Percentiles rank a stretch among this genome's conserved stretches.
These are phyloP conservation scores for Cerastis rubricosa DNA, from an alignment of 2,888 invertebrate species.

Conservation along the genomic window DNA sequence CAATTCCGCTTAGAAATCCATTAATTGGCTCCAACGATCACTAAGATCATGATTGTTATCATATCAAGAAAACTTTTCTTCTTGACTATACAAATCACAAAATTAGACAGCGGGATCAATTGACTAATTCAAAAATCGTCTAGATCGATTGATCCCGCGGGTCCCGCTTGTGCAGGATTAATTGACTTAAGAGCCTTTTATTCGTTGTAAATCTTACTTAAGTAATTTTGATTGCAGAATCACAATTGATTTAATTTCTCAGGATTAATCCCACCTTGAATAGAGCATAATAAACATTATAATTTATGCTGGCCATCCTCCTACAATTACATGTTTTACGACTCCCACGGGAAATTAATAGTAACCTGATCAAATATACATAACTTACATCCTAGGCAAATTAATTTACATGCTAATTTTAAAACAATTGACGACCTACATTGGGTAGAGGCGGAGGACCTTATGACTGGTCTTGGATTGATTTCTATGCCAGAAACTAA, in stretches of 20 bases:
- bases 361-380: slow-evolving; percentile 17
- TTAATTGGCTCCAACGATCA: too few species aligned
- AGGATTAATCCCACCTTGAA: neutral
- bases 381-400: slow-evolving; percentile 32
- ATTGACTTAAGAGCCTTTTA: too few species aligned
- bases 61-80: too few species aligned
- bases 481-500: neutral
- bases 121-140: too few species aligned
- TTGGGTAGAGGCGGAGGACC: slow-evolving; percentile 15
- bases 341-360: slow-evolving; percentile 42
- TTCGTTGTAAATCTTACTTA: neutral
- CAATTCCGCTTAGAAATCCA: neutral
- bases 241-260: neutral
- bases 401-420: slow-evolving; percentile 43
- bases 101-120: too few species aligned
- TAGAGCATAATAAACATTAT: slow-evolving; percentile 6
- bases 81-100: too few species aligned
- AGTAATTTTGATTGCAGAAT: neutral
- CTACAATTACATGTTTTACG: slow-evolving; percentile 19
- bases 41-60: too few species aligned
- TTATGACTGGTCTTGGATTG: neutral
- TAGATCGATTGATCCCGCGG: too few species aligned
- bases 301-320: slow-evolving; percentile 15
- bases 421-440: slow-evolving; percentile 44
- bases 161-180: too few species aligned